Conservation (phyloP, 2,888 invertebrate genomes). For the Lithosia quadra region DNA sequence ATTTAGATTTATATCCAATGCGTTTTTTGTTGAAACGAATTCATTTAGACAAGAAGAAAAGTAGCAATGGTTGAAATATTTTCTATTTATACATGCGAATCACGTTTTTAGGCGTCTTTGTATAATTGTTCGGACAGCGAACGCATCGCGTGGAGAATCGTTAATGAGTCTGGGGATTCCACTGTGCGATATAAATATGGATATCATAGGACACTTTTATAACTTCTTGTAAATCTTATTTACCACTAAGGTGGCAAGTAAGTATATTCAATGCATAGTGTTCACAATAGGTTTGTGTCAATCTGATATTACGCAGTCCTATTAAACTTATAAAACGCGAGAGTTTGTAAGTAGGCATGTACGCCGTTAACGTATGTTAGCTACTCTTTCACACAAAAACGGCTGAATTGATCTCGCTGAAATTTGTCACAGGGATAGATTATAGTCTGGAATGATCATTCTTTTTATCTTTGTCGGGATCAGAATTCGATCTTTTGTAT, state of each 20-base stretch:
- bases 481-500: too few species aligned
- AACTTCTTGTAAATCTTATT: slow-evolving; percentile 28
- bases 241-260: not conserved
- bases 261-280: not conserved
- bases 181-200: slow-evolving; percentile 38
- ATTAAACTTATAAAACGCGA: too few species aligned
- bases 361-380: too few species aligned
- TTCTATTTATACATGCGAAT: slow-evolving; percentile 43
- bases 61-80: slow-evolving; percentile 39
- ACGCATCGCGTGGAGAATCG: slow-evolving; percentile 49
- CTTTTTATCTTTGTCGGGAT: too few species aligned
- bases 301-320: too few species aligned
- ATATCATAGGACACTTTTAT: slow-evolving; percentile 44
- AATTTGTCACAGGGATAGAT: too few species aligned
- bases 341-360: too few species aligned
- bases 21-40: slow-evolving; percentile 34
- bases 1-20: slow-evolving; percentile 36
- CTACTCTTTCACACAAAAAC: too few species aligned
- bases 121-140: slow-evolving; percentile 62
- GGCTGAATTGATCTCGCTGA: too few species aligned
- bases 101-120: slow-evolving; percentile 54
- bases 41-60: slow-evolving; percentile 34
- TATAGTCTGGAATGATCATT: too few species aligned
- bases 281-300: too few species aligned
- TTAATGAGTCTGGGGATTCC: slow-evolving; percentile 51